Evolutionary conservation across 2,888 invertebrate species (phyloP), one percentile per base, ranked within the genome.

Genomic region (Gordius sp.): DNA sequence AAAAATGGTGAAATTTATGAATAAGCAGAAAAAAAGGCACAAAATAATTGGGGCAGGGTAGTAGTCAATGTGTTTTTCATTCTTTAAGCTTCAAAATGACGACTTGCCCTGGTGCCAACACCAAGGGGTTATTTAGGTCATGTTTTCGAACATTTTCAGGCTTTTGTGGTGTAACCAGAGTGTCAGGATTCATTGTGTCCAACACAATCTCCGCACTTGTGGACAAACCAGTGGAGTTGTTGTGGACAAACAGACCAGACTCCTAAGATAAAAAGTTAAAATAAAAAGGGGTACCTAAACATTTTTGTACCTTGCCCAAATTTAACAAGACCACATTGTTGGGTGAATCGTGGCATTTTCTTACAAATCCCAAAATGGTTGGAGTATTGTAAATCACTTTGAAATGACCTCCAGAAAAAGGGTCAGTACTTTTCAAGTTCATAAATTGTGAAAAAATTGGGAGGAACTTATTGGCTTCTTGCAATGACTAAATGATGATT

Each of bases 241-340:
- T 47, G 13, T 20, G 4, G 4, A 47, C 47, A 47, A 47, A 47
- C 4, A 23, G 4, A n/a, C n/a, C 8, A 4, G 13, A 4, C 47
- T 47, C 47, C 47, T 47, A 47, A n/a, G 20, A 47, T 4, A 47
- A 47, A n/a, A n/a, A 47, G 4, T 4, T 47, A 20, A 20, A n/a
- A 13, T 13, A n/a, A 13, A 13, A 33, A 33, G 8, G 8, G 8
- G 8, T 33, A 33, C 8, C n/a, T 33, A 33, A n/a, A n/a, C n/a
- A n/a, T n/a, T n/a, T 33, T 33, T 33, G 8, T 13, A 47, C 47
- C 47, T 47, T 47, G 8, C 47, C 47, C 4, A 47, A 20, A 47
- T 47, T 47, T 13, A 47, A 18, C 16, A 47, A 20, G 23, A 23
- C 20, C 8, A 47, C 4, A 23, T 47, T 18, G 20, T 20, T 47